Evolutionary conservation across 2,797 vertebrate species (phyloP), one percentile per base, ranked within the genome.

Genomic region (Sebastes vulpes): DNA sequence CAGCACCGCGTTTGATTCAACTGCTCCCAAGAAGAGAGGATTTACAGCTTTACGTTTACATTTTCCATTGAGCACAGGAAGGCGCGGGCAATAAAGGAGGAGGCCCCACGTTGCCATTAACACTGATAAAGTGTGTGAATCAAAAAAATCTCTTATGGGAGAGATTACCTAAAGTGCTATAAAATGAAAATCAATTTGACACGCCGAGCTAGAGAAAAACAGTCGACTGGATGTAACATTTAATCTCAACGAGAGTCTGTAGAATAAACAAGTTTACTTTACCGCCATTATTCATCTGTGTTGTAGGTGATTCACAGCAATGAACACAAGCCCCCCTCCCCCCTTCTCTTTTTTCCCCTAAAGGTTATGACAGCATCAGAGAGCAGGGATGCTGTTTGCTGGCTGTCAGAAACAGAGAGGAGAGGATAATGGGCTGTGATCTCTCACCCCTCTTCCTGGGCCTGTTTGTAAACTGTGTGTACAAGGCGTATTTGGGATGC

Each of bases 401-500:
- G 12, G 66, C 80, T 90, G 89, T 88, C 87, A 92, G 77, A 75
- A 69, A 75, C 64, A 75, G 74, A 88, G 65, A 57, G 42, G 35
- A 63, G 60, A 29, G 25, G 72, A 91, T 77, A 84, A 87, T 79
- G 75, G 74, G 68, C 76, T 31, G 75, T 59, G 85, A 84, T 83
- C 84, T 68, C 54, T 93, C 81, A 89, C 79, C 67, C 79, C 72
- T 79, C 78, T 88, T 83, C 58, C 72, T 73, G 61, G 56, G 25
- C 68, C 72, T 89, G 86, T 87, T 92, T 89, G 79, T 77, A 92
- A 82, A 59, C 81, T 88, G 79, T 93, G 90, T 90, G 89, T 92
- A 77, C 81, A 48, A 21, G 50, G 71, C 81, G 92, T 84, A 87
- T 93, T 95, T 94, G 79, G 78, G 90, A 95, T 92, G 89, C 92